phyloP scores from a whole-genome alignment of 2,113 vertebrate species.

The Merops nubicus region DNA sequence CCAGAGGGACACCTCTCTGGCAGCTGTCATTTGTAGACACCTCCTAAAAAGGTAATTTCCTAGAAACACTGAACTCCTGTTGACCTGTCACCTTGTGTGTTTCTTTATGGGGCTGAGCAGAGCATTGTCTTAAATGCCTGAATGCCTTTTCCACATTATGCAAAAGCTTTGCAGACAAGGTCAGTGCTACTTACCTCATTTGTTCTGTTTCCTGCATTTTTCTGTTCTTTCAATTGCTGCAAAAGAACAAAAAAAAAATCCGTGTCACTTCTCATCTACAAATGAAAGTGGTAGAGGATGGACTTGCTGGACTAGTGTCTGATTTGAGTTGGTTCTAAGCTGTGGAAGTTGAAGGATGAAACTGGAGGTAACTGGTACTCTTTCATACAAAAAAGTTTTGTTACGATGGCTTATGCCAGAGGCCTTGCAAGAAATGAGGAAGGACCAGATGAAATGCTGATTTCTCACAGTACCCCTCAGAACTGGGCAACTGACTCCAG shows the following conservation, averaged over 20 bases:
- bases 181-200: slow-evolving; percentile 85
- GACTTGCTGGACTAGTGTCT: neutral
- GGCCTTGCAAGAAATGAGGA: neutral
- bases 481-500: neutral
- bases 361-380: neutral
- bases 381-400: neutral
- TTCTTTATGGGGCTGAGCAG: neutral
- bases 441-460: neutral
- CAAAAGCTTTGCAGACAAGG: neutral
- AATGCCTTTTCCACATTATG: neutral
- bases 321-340: neutral
- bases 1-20: neutral
- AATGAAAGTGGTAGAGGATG: neutral
- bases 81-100: neutral
- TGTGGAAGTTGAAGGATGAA: neutral
- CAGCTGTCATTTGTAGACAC: neutral
- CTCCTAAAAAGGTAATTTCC: accelerated
- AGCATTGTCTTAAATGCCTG: neutral
- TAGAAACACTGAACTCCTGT: neutral
- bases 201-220: slow-evolving; percentile 87
- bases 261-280: neutral
- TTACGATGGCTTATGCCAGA: neutral
- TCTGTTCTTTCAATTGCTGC: slow-evolving; percentile 98
- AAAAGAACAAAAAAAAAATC: neutral
- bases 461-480: neutral